phyloP scores from a whole-genome alignment of 2,113 vertebrate genomes.

The Phyllostomus hastatus region DNA sequence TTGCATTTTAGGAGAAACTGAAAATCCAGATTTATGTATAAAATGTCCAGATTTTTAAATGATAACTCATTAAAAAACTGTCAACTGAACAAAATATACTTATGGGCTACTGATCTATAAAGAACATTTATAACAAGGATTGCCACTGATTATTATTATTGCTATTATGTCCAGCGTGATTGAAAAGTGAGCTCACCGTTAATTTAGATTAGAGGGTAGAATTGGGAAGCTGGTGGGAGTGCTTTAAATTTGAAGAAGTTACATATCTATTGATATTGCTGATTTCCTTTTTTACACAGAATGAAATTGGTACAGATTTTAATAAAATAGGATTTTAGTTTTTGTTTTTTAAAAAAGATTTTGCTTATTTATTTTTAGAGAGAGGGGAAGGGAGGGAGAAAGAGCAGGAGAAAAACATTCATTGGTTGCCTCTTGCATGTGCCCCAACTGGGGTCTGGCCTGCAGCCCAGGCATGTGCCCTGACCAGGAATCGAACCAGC shows the following conservation, averaged over 20 bases:
- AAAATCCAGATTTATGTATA: not conserved
- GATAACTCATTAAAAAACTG: not conserved
- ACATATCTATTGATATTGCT: not conserved
- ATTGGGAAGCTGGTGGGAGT: not conserved
- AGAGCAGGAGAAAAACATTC: too few relatives aligned
- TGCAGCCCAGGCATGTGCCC: too few relatives aligned
- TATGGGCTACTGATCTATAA: not conserved
- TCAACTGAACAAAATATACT: not conserved
- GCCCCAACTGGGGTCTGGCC: too few relatives aligned
- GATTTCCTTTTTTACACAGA: not conserved
- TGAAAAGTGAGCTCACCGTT: not conserved
- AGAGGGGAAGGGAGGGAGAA: too few relatives aligned
- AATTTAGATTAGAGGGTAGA: not conserved
- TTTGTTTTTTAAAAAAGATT: not conserved
- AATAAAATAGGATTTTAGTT: conserved; percentile 23
- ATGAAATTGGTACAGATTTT: not conserved
- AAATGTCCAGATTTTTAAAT: conserved; percentile 9
- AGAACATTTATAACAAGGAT: not conserved
- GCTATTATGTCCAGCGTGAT: not conserved
- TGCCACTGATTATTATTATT: not conserved
- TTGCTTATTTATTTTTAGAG: too few relatives aligned
- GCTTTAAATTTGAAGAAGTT: conserved; percentile 1
- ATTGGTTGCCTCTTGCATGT: too few relatives aligned
- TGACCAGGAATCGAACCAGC: too few relatives aligned
- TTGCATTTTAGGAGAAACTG: not conserved